Evolutionary conservation across 2,797 vertebrate species (phyloP), one percentile per base, ranked within the genome.

Genomic region (Sebastes kiyomatsui): DNA sequence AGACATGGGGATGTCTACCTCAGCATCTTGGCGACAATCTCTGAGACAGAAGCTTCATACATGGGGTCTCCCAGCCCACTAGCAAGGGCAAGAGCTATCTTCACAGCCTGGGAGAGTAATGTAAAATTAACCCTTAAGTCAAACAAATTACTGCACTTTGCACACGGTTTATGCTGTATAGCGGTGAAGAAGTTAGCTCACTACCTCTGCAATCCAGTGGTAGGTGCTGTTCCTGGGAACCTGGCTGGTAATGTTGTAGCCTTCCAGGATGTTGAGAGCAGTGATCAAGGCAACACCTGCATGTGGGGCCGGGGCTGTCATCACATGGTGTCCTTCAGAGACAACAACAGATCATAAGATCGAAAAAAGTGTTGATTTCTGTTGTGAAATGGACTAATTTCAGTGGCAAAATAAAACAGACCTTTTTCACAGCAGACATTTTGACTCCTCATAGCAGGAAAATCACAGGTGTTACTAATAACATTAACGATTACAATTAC

Each of bases 221-320:
- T 97, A 95, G 68, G 95, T 94, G 89, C 88, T 95, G 81, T 96
- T 97, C 25, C 96, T 95, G 76, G 96, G 85, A 28, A 95, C 90
- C 88, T 97, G 96, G 82, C 78, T 96, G 46, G 96, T 97, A 76
- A 99, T 96, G 89, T 99, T 99, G 92, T 97, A 99, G 72, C 97
- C 97, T 90, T 99, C 98, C 0, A 99, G 95, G 89, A 99, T 99
- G 89, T 99, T 99, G 64, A 99, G 97, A 46, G 98, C 98, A 74
- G 97, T 93, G 88, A 99, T 96, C 83, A 99, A 92, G 2, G 97
- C 98, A 54, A 97, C 95, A n/a, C 99, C 99, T 5, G 96, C 97
- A 42, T 99, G 97, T 0, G 99, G 99, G 35, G 98, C 96, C 3
- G 98, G 96, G 3, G 98, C 95, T 0, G 95, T 94, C 92, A 99